Percentiles rank a stretch among this genome's conserved stretches.
These are phyloP conservation scores for Zoanthus solanderi DNA, from an alignment of 92 coral and sea anemone genomes.

Conservation along the genomic window DNA sequence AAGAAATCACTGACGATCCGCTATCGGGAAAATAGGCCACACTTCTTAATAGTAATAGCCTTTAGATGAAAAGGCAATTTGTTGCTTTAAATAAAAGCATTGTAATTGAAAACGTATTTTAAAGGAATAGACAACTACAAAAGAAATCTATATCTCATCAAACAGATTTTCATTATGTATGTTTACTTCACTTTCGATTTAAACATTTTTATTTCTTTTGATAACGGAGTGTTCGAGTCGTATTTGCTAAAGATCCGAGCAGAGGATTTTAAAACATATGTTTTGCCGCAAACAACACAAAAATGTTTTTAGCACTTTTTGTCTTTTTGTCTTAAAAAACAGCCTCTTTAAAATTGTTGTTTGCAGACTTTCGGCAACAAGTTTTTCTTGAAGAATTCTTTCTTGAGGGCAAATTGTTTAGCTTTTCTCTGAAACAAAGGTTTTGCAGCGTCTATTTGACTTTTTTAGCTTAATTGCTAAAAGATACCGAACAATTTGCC, in stretches of 20 bases:
- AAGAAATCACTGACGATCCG: conserved; percentile 1
- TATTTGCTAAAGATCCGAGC: background rate
- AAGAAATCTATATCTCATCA: conserved; percentile 36
- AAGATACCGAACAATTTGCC: conserved; percentile 61
- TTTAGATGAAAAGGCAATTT: background rate
- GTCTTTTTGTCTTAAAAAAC: background rate
- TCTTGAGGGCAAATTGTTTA: conserved; percentile 29
- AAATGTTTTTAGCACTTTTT: conserved; percentile 27
- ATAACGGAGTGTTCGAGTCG: background rate
- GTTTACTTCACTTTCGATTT: conserved; percentile 9
- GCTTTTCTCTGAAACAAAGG: conserved; percentile 49
- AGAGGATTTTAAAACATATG: background rate
- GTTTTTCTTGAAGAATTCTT: conserved; percentile 56
- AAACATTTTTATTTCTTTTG: conserved; percentile 3
- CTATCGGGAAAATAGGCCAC: background rate
- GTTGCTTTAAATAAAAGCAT: conserved; percentile 14
- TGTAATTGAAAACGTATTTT: conserved; percentile 18
- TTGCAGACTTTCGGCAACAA: conserved; percentile 39
- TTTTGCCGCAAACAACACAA: background rate
- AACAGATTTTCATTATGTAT: conserved; percentile 34
- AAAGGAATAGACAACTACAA: conserved; percentile 13
- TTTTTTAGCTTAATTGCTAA: conserved; percentile 70
- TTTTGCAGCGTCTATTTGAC: conserved; percentile 40
- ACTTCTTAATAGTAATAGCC: background rate
- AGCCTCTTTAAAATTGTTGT: conserved; percentile 20